These are phyloP conservation scores for Cairina moschata DNA, from an alignment of 2,113 vertebrate species.

Conservation along the genomic window DNA sequence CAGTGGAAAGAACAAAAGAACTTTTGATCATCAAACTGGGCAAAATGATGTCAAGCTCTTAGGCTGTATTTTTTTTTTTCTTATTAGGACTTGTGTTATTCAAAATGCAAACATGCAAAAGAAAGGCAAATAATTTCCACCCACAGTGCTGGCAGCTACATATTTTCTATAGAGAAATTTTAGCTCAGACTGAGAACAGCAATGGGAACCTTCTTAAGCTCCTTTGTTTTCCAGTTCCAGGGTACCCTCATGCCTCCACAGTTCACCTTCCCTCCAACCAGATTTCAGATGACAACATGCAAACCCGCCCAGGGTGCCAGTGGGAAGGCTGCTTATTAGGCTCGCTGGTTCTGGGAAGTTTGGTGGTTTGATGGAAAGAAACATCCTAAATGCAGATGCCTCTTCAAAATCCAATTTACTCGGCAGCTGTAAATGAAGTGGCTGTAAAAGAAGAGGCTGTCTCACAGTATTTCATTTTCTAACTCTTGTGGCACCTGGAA, in stretches of 20 bases:
- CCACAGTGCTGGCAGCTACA: background rate
- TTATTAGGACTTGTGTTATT: background rate
- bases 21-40: background rate
- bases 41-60: background rate
- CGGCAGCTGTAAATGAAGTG: background rate
- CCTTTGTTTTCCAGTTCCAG: background rate
- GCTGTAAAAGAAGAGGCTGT: background rate
- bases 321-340: background rate
- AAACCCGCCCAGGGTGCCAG: background rate
- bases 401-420: background rate
- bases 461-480: background rate
- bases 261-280: background rate
- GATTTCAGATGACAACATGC: background rate
- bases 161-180: background rate
- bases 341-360: background rate
- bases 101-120: background rate
- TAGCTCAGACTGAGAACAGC: background rate
- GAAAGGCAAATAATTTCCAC: background rate
- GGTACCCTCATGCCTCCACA: background rate
- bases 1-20: slow-evolving; percentile 6
- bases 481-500: background rate
- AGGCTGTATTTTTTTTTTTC: background rate
- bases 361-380: background rate
- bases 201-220: background rate
- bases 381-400: background rate